Conservation (phyloP, 1,140 invertebrate species). For the Camponotus floridanus region DNA sequence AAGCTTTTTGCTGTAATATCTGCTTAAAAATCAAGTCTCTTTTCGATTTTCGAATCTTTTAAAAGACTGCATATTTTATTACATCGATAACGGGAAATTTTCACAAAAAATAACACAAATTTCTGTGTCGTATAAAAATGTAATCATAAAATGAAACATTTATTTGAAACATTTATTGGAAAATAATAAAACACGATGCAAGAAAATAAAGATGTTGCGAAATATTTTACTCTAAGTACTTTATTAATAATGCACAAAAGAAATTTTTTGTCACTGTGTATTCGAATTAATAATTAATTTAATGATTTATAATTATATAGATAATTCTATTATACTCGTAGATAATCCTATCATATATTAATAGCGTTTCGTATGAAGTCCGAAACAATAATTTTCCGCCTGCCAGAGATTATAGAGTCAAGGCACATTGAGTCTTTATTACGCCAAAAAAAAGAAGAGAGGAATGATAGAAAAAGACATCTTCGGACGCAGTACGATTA, state of each 20-base stretch:
- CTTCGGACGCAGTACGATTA: constrained; percentile 42
- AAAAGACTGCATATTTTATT: constrained; percentile 10
- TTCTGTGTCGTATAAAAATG: not conserved
- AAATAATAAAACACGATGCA: not conserved
- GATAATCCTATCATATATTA: not conserved
- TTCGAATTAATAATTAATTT: constrained; percentile 8
- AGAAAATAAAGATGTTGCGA: not conserved
- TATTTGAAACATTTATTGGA: constrained; percentile 2
- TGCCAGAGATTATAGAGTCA: constrained; percentile 12
- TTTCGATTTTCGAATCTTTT: constrained; percentile 9
- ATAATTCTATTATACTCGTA: not conserved
- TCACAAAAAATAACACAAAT: not conserved
- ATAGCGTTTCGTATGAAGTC: not conserved
- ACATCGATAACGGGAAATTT: constrained; percentile 9
- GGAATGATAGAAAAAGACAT: constrained; percentile 26
- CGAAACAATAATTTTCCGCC: not conserved
- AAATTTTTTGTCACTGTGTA: not conserved
- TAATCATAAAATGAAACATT: not conserved
- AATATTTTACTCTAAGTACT: not conserved
- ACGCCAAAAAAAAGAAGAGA: constrained; percentile 40
- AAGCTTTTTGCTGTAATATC: not conserved
- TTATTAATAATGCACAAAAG: not conserved
- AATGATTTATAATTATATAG: not conserved
- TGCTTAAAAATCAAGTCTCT: not conserved
- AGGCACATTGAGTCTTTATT: constrained; percentile 49